These are phyloP conservation scores for Cladopsammia gracilis DNA, from an alignment of 64 coral and sea anemone genomes.

Conservation along the genomic window DNA sequence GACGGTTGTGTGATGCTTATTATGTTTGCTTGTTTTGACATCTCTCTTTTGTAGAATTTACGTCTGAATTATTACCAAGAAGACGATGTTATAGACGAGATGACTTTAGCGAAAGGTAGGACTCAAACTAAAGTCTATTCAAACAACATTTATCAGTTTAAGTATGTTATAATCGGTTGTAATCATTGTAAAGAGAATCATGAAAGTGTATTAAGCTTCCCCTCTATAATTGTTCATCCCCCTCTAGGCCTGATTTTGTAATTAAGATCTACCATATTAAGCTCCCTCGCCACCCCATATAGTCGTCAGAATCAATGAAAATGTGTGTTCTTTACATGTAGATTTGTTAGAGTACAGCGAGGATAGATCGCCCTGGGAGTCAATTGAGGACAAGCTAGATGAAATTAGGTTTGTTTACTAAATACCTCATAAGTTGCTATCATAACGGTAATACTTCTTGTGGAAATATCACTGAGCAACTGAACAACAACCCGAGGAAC, in stretches of 20 bases:
- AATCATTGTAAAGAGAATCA: no score
- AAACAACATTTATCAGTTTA: no score
- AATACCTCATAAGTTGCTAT: background rate
- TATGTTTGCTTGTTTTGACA: background rate
- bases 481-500: no score
- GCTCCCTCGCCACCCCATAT: background rate
- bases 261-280: background rate
- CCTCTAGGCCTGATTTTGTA: no score
- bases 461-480: no score
- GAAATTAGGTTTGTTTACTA: conserved; percentile 37
- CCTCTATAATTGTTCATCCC: no score
- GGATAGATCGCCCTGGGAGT: conserved; percentile 34
- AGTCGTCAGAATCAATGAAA: background rate
- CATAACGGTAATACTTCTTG: no score
- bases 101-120: conserved; percentile 48
- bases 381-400: conserved; percentile 57
- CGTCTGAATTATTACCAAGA: conserved; percentile 45
- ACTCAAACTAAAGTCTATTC: background rate
- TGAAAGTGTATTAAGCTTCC: no score
- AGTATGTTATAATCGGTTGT: no score
- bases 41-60: conserved; percentile 26
- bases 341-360: conserved; percentile 50
- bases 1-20: no score
- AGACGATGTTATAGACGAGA: conserved; percentile 42
- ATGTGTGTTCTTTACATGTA: background rate